Percentiles rank a stretch among this genome's conserved stretches.
phyloP scores from a whole-genome alignment of 2,113 vertebrate genomes.

The Emberiza fucata region DNA sequence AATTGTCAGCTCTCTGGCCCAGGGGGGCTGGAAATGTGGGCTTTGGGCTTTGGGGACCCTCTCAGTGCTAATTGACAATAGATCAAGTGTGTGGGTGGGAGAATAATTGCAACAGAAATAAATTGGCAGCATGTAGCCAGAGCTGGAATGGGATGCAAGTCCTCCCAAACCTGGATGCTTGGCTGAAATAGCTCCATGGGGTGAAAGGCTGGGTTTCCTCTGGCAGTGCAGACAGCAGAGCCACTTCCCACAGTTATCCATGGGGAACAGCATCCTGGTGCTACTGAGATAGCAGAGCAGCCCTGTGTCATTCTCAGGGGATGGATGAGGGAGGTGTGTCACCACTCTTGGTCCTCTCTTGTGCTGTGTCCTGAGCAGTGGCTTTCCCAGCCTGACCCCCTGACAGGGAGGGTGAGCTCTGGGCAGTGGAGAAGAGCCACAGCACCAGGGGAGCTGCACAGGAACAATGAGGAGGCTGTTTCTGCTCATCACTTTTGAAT shows the following conservation, averaged over 20 bases:
- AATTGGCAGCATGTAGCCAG: rapidly evolving
- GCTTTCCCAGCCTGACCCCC: background rate
- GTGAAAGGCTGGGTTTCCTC: background rate
- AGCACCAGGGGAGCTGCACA: background rate
- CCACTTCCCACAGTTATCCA: background rate
- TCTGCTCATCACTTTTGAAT: rapidly evolving
- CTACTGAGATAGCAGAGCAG: background rate
- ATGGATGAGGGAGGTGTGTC: background rate
- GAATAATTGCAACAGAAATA: background rate
- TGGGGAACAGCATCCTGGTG: background rate
- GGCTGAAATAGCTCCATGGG: rapidly evolving
- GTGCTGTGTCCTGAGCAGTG: background rate
- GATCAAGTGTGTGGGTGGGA: background rate
- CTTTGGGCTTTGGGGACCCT: background rate
- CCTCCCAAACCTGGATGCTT: background rate
- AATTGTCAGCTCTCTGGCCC: background rate
- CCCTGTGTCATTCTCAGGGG: rapidly evolving
- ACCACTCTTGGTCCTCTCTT: background rate
- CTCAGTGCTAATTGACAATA: background rate
- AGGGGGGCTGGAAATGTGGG: background rate
- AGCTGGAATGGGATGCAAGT: background rate
- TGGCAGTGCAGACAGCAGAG: background rate
- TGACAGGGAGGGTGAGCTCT: rapidly evolving
- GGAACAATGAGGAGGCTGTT: background rate
- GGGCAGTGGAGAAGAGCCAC: background rate